These are phyloP conservation scores for Drepana arcuata DNA, from an alignment of 1,140 invertebrate genomes.

Conservation along the genomic window DNA sequence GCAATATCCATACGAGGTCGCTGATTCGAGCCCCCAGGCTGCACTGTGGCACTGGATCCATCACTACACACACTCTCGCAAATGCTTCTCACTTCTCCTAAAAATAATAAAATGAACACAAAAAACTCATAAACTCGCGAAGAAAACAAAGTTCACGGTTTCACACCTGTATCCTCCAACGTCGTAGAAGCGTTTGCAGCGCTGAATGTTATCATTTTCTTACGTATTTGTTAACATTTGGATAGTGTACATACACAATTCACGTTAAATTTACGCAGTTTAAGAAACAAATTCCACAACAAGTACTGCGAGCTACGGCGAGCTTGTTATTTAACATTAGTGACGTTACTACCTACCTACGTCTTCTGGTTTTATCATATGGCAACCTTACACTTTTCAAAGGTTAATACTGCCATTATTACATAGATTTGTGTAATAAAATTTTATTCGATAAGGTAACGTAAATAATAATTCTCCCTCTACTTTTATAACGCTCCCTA, in stretches of 20 bases:
- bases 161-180: constrained; percentile 53
- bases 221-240: constrained; percentile 40
- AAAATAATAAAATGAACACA: constrained; percentile 27
- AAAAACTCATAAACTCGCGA: constrained; percentile 23
- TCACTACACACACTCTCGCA: constrained; percentile 84
- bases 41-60: constrained; percentile 77
- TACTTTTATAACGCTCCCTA: too few species aligned
- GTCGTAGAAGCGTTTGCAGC: constrained; percentile 43
- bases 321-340: constrained; percentile 62
- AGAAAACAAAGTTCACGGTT: constrained; percentile 31
- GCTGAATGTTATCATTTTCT: constrained; percentile 65
- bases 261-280: constrained; percentile 25
- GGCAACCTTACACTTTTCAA: constrained; percentile 1
- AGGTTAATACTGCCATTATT: too few species aligned
- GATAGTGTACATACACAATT: constrained; percentile 38
- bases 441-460: too few species aligned
- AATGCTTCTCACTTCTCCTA: constrained; percentile 74
- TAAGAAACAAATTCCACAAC: constrained; percentile 36
- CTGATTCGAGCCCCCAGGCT: constrained; percentile 60
- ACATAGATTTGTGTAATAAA: too few species aligned
- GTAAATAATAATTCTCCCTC: too few species aligned
- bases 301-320: constrained; percentile 23
- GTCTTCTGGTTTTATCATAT: constrained; percentile 1
- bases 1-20: constrained; percentile 90
- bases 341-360: constrained; percentile 20